Evolutionary conservation across 2,888 invertebrate genomes (phyloP).

Genomic region (Hedya salicella): DNA sequence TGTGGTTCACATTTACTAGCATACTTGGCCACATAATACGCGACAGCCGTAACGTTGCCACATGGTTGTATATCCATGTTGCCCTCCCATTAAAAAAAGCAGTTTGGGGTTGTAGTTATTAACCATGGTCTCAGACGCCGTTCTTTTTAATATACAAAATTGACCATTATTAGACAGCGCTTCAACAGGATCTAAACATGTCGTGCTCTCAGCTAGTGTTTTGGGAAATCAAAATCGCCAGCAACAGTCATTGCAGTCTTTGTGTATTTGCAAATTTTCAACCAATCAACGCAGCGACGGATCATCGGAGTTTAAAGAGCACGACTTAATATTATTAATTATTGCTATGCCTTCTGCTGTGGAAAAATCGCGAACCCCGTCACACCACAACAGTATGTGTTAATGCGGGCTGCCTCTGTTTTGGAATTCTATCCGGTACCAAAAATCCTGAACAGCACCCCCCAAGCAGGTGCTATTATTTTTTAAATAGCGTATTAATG

Average conservation of each 20-base stretch:
- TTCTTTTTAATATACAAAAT: constrained; percentile 54
- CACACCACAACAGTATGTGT: not conserved
- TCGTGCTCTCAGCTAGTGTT: constrained; percentile 41
- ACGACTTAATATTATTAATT: constrained; percentile 51
- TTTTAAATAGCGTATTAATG: constrained; percentile 48
- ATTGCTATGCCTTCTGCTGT: constrained; percentile 43
- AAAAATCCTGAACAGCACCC: constrained; percentile 47
- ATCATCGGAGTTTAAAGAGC: constrained; percentile 46
- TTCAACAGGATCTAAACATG: not conserved
- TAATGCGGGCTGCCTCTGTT: constrained; percentile 40
- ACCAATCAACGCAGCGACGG: constrained; percentile 37
- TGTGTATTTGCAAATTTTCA: constrained; percentile 48
- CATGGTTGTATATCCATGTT: constrained; percentile 50
- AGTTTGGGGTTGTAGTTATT: constrained; percentile 62
- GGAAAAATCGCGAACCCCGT: not conserved
- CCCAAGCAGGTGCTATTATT: constrained; percentile 42
- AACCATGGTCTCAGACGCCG: constrained; percentile 47
- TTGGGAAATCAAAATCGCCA: constrained; percentile 52
- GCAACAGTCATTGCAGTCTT: constrained; percentile 42
- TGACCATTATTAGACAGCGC: constrained; percentile 21
- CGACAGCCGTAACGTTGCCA: constrained; percentile 54
- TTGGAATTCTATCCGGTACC: constrained; percentile 59
- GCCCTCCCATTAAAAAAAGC: too few relatives aligned
- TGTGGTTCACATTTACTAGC: constrained; percentile 51
- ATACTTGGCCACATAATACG: constrained; percentile 56